phyloP scores from a whole-genome alignment of 2,113 vertebrate genomes.

The Oplegnathus fasciatus region DNA sequence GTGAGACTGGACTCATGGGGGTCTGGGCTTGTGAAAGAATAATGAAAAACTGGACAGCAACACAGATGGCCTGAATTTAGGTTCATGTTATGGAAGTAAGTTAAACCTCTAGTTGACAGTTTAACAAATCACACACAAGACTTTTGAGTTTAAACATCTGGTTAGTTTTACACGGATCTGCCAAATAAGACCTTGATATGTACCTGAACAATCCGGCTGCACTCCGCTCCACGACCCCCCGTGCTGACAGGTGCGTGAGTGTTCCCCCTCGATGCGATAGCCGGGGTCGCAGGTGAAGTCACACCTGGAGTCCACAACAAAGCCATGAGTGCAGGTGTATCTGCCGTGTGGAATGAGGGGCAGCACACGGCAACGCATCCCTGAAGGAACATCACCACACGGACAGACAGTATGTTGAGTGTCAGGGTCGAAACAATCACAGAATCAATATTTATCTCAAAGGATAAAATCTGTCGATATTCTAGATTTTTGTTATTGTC shows the following conservation, averaged over 20 bases:
- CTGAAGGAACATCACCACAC: conserved; percentile 76
- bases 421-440: background rate
- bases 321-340: conserved; percentile 89
- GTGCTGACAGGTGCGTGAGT: conserved; percentile 89
- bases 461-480: background rate
- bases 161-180: background rate
- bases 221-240: conserved; percentile 89
- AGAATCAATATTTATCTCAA: background rate
- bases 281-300: conserved; percentile 90
- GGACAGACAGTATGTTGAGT: background rate
- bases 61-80: conserved; percentile 39
- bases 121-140: background rate
- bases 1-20: background rate
- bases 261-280: conserved; percentile 91
- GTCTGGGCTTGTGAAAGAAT: conserved; percentile 20
- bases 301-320: conserved; percentile 92
- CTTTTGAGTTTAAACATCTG: background rate
- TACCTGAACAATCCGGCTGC: conserved; percentile 91
- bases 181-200: background rate
- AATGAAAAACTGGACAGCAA: conserved; percentile 10
- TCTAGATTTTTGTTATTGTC: background rate
- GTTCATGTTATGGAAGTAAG: background rate
- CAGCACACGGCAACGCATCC: conserved; percentile 89
- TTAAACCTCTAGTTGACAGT: background rate
- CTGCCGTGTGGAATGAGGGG: conserved; percentile 88